These are phyloP conservation scores for Arctia plantaginis DNA, from an alignment of 2,888 invertebrate species.

Conservation along the genomic window DNA sequence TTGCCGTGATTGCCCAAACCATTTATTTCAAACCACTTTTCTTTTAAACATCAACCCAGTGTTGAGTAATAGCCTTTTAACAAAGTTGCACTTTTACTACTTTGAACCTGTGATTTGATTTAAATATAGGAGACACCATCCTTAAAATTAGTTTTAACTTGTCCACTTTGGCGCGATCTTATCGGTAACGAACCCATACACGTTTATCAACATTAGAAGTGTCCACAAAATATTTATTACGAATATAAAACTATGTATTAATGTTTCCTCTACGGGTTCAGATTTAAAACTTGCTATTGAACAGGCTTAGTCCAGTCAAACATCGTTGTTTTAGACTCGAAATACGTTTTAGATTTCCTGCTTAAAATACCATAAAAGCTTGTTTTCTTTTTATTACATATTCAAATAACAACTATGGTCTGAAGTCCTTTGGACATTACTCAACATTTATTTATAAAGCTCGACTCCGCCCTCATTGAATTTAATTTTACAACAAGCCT, in stretches of 20 bases:
- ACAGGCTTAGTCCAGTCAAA: constrained; percentile 6
- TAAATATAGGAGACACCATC: neutral
- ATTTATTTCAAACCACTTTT: no score
- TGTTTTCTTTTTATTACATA: constrained; percentile 24
- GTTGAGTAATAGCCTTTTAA: no score
- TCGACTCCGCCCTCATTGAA: constrained; percentile 37
- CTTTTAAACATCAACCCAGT: no score
- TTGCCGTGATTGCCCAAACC: no score
- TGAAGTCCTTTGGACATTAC: constrained; percentile 7
- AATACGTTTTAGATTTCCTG: constrained; percentile 10
- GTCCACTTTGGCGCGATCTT: neutral
- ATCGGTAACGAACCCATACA: constrained; percentile 1
- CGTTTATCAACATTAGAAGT: neutral
- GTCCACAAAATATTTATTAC: constrained; percentile 2
- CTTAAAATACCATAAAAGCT: constrained; percentile 11
- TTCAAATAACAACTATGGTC: constrained; percentile 12
- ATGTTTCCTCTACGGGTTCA: neutral
- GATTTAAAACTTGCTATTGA: constrained; percentile 9
- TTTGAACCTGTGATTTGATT: neutral
- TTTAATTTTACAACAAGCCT: constrained; percentile 53
- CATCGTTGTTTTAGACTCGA: constrained; percentile 8
- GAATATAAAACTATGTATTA: constrained; percentile 5
- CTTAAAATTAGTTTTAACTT: neutral
- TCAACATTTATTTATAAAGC: constrained; percentile 22
- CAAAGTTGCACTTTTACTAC: no score